Base-by-base conservation (phyloP, 1,140 invertebrate species). In the Pseudomyrmex gracilis region DNA sequence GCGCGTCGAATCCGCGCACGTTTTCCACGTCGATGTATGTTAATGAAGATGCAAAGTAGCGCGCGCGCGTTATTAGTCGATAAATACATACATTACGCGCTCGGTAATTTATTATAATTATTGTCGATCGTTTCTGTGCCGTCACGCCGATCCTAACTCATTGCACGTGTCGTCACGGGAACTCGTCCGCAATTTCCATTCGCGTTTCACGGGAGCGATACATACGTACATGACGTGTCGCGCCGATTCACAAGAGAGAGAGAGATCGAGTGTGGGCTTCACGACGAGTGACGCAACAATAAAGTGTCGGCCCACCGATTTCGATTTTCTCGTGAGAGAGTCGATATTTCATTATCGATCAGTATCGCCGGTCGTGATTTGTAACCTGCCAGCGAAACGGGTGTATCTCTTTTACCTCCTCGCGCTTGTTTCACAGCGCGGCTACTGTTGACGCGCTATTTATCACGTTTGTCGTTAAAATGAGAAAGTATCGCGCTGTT, bases 101-200 rank as follows among this genome's bases (percentile, higher is more conserved):
- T 17, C 17, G 43, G 49, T 80, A 80, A 80, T 80, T 70, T 80
- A 80, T 51, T 66, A 12, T 43, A 71, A 70, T 77, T 86, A 80
- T 85, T 76, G 43, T 83, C 73, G 87, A 70, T n/a, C 34, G 70
- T 64, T 76, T 55, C 55, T 53, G 76, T 58, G 45, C 15, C 53
- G 47, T 8, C 47, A 20, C 47, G 53, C 76, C 82, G 83, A 82
- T 60, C 74, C 67, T 73, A 73, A 87, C 57, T 84, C 82, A 83
- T 80, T 83, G 84, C 83, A 73, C 85, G 61, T 70, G 53, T 83
- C 73, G 83, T 66, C 61, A 61, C 58, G 57, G 73, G 63, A 70
- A 74, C 82, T 83, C 87, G 34, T 5, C 85, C 85, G 83, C 83
- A 86, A 90, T 82, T 90, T 90, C 86, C 89, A 91, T 90, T 91